Conservation (phyloP, 2,888 invertebrate species). For the Papilio protenor region DNA sequence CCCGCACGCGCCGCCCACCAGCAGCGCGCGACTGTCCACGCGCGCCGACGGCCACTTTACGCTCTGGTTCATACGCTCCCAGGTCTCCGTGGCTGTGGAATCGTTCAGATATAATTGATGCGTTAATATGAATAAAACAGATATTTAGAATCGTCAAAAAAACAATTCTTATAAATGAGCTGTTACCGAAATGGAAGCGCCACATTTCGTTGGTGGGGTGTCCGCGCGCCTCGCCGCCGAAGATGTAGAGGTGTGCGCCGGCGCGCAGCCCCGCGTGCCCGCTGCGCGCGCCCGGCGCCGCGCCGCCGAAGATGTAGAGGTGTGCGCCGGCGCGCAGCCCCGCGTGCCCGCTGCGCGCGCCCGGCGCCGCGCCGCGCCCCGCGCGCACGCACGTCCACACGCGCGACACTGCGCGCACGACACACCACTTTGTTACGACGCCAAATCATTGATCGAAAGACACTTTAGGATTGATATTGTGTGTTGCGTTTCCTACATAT, state of each 20-base stretch:
- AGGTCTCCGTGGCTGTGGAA: conserved; percentile 85
- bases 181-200: conserved; percentile 91
- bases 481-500: conserved; percentile 77
- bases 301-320: conserved; percentile 91
- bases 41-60: conserved; percentile 87
- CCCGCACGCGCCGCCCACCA: conserved; percentile 82
- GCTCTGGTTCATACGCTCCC: conserved; percentile 89
- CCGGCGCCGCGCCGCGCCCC: conserved; percentile 77
- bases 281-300: conserved; percentile 86
- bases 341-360: conserved; percentile 90
- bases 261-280: conserved; percentile 92
- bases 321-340: conserved; percentile 90
- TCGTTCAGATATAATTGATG: background rate
- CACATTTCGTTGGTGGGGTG: conserved; percentile 90
- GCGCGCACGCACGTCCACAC: conserved; percentile 87
- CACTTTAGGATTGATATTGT: background rate
- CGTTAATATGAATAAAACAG: background rate
- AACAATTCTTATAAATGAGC: background rate
- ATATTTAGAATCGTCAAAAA: background rate
- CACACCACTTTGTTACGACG: background rate
- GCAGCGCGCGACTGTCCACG: conserved; percentile 87
- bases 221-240: conserved; percentile 91
- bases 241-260: conserved; percentile 90
- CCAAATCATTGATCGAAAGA: background rate
- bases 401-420: conserved; percentile 77